A percentile compares a stretch with the other conserved stretches of the same genome.
These are phyloP conservation scores for Radopholus similis DNA, from an alignment of 1,140 invertebrate species.

Conservation along the genomic window DNA sequence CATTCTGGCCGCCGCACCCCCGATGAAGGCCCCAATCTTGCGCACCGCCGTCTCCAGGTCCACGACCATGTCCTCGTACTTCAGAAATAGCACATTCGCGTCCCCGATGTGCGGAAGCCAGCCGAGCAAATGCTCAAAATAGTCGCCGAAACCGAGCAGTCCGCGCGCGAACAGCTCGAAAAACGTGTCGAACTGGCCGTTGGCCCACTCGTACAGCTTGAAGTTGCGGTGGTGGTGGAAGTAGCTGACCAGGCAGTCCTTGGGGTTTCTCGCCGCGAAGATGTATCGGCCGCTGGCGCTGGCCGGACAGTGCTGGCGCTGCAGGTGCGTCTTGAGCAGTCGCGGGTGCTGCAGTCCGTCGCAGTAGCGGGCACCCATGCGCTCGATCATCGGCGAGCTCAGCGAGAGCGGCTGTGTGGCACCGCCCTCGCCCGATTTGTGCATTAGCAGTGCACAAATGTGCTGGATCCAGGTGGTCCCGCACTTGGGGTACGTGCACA, in stretches of 20 bases:
- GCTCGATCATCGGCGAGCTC: conserved; percentile 59
- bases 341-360: conserved; percentile 46
- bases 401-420: no score
- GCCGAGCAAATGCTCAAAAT: conserved; percentile 60
- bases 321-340: conserved; percentile 57
- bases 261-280: conserved; percentile 39
- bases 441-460: conserved; percentile 54
- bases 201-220: conserved; percentile 50
- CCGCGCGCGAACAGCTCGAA: conserved; percentile 59
- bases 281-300: conserved; percentile 53
- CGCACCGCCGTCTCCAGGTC: conserved; percentile 41
- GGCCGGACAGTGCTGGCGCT: conserved; percentile 49
- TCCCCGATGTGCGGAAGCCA: conserved; percentile 56
- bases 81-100: conserved; percentile 60
- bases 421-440: conserved; percentile 32
- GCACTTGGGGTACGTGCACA: conserved; percentile 58
- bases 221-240: conserved; percentile 57
- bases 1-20: conserved; percentile 41
- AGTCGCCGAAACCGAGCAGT: conserved; percentile 60
- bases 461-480: conserved; percentile 61
- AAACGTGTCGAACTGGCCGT: conserved; percentile 57
- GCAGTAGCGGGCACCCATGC: conserved; percentile 51
- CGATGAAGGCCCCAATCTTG: conserved; percentile 55
- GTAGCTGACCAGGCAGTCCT: conserved; percentile 43
- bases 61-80: conserved; percentile 55